Evolutionary conservation across 2,113 vertebrate species (phyloP).

Genomic region (Gopherus flavomarginatus): DNA sequence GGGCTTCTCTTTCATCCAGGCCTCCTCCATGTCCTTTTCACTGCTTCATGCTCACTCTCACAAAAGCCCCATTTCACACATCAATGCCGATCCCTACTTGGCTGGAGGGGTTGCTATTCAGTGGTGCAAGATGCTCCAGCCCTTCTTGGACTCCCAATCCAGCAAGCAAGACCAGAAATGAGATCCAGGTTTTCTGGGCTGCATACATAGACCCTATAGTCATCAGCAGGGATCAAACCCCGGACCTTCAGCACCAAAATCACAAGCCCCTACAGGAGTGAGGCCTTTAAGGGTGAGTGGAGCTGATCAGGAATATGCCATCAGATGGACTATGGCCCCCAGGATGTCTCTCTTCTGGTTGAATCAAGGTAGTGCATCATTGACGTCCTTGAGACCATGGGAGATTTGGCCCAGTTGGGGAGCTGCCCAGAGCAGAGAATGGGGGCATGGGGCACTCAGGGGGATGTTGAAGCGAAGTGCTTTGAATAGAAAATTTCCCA

Average conservation of each 20-base stretch:
- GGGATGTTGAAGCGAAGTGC: too few species aligned
- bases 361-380: neutral
- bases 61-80: neutral
- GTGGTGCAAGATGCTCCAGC: neutral
- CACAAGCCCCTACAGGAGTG: neutral
- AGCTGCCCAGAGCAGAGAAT: neutral
- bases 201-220: neutral
- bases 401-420: neutral
- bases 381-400: neutral
- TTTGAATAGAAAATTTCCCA: neutral
- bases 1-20: neutral
- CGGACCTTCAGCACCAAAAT: neutral
- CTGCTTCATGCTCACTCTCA: neutral
- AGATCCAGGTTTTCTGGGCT: neutral
- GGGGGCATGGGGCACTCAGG: neutral
- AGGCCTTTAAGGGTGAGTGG: neutral
- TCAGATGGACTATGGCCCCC: neutral
- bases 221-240: neutral
- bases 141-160: neutral
- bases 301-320: neutral
- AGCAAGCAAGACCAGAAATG: neutral
- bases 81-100: neutral
- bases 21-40: neutral
- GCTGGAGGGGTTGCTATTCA: neutral
- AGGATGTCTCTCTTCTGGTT: too few species aligned